Conservation (phyloP, 2,888 invertebrate genomes). For the Lysandra coridon region DNA sequence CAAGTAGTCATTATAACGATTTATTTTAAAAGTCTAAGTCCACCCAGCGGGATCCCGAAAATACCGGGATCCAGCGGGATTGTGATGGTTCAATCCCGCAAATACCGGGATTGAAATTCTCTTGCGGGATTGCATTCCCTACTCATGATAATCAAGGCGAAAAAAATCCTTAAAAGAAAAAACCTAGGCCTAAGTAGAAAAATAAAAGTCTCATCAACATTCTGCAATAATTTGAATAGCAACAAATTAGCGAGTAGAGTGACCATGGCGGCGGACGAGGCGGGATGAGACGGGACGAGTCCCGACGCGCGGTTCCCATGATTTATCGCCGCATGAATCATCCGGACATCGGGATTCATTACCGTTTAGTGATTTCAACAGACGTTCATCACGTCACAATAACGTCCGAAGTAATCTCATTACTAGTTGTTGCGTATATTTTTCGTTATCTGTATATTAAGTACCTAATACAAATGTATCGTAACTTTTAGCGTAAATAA, state of each 20-base stretch:
- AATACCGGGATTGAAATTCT: too few species aligned
- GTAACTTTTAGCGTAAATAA: neutral
- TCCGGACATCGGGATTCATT: constrained; percentile 20
- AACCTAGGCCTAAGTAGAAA: neutral
- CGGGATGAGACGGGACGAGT: neutral
- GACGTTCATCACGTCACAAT: constrained; percentile 12
- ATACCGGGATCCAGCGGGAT: too few species aligned
- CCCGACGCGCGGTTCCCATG: neutral
- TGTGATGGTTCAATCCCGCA: too few species aligned
- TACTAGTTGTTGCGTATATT: neutral
- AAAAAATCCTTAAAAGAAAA: neutral
- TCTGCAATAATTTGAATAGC: constrained; percentile 3
- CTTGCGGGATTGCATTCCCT: too few species aligned
- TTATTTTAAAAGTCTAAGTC: too few species aligned
- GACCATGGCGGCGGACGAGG: neutral
- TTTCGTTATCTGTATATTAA: neutral
- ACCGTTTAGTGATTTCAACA: constrained; percentile 22
- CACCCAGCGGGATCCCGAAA: too few species aligned
- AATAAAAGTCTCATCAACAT: neutral
- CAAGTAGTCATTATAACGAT: too few species aligned
- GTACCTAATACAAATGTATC: neutral
- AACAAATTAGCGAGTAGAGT: constrained; percentile 13
- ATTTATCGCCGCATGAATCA: constrained; percentile 8
- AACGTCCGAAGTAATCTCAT: constrained; percentile 8
- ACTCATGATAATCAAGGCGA: too few species aligned